Conservation (phyloP, 2,113 vertebrate genomes). For the Sakesphorus luctuosus region DNA sequence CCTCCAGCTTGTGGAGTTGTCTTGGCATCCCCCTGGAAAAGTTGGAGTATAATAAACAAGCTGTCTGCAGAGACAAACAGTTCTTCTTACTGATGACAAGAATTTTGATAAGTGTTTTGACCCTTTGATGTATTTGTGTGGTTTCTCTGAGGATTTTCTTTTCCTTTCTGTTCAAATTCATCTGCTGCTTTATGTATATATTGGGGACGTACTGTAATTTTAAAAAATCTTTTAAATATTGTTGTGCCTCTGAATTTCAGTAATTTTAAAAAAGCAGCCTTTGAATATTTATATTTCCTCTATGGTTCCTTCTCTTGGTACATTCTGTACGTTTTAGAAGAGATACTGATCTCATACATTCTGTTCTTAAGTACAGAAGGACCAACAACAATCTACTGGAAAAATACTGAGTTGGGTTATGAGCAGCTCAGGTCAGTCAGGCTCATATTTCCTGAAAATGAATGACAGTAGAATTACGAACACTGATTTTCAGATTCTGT, state of each 20-base stretch:
- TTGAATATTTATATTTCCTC: neutral
- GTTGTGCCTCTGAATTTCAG: neutral
- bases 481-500: neutral
- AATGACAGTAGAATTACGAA: neutral
- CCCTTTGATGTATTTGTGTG: neutral
- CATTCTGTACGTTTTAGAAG: neutral
- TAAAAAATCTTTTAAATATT: neutral
- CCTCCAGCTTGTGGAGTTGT: neutral
- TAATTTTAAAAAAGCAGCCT: neutral
- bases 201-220: neutral
- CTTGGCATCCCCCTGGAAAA: neutral
- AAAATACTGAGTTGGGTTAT: neutral
- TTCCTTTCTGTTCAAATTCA: conserved; percentile 13
- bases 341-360: neutral
- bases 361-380: neutral
- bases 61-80: neutral
- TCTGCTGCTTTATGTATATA: neutral
- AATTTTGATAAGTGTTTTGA: conserved; percentile 25
- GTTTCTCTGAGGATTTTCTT: neutral
- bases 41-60: neutral
- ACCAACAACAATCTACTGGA: neutral
- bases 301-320: neutral
- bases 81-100: neutral
- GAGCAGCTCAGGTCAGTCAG: neutral
- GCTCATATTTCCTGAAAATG: neutral